Base-by-base conservation (phyloP, 1,140 invertebrate genomes). In the Cydia fagiglandana region DNA sequence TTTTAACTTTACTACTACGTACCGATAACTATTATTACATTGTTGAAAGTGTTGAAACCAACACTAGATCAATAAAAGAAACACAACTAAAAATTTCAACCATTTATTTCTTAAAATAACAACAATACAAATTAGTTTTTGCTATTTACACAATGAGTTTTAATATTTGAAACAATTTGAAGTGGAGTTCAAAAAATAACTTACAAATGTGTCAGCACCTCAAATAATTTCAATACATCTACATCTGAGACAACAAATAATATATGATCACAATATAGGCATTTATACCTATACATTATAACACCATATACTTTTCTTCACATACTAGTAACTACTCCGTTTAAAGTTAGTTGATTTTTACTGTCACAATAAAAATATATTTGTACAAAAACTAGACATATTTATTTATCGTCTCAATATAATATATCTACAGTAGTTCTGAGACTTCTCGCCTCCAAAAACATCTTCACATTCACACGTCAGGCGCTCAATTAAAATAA, bases 61-160 rank as follows among this genome's bases (percentile, higher is more conserved):
- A 30, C 2, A 30, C 30, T 30, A 38, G 34, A 38, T 76, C 41
- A 74, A 74, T 45, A 77, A 64, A 13, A 76, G 5, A 61, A 47
- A 56, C 2, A 53, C 53, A 15, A 68, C 30, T 50, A 28, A 76
- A 56, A 28, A 28, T 66, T 75, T 17, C 64, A 76, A 76, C 75
- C 66, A 73, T 76, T 79, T 70, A 70, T 79, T 79, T 77, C 77
- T 79, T 45, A 74, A 74, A 24, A 77, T 77, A 79, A 77, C 78
- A 79, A 77, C 77, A 78, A 76, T 77, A 74, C 74, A 70, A 45
- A 70, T 74, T 30, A 38, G n/a, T 15, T 76, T 45, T 74, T 41
- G n/a, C 73, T 78, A 79, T 79, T 75, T 79, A 79, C 78, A 79
- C 56, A 73, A 45, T 78, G 61, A 73, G 75, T 73, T 76, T 53